A percentile compares a stretch with the other conserved stretches of the same genome.
Conservation (phyloP, 2,888 invertebrate species). For the Neoitamus cyanurus region DNA sequence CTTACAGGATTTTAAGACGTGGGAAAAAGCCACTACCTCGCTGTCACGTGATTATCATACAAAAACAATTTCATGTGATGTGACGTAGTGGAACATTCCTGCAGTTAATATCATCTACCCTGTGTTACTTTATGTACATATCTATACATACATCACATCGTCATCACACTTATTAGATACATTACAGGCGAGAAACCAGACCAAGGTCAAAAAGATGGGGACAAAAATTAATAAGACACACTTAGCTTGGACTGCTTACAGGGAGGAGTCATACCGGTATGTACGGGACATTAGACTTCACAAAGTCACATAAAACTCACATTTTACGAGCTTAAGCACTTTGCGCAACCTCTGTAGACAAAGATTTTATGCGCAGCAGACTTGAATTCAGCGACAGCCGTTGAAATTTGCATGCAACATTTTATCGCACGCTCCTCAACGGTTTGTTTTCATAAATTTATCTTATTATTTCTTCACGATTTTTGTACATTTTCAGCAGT, state of each 20-base stretch:
- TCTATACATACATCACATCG: not conserved
- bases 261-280: not conserved
- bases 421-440: too few species aligned
- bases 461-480: not conserved
- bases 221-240: not conserved
- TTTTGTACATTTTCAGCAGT: not conserved
- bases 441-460: not conserved
- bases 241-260: not conserved
- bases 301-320: not conserved
- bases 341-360: not conserved
- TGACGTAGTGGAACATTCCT: slow-evolving; percentile 65
- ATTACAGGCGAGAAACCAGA: not conserved
- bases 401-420: not conserved
- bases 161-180: not conserved
- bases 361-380: slow-evolving; percentile 13
- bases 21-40: slow-evolving; percentile 64
- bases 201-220: not conserved
- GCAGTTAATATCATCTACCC: slow-evolving; percentile 56
- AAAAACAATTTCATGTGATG: slow-evolving; percentile 62
- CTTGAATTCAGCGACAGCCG: not conserved
- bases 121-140: not conserved
- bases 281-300: not conserved
- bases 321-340: not conserved
- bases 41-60: slow-evolving; percentile 61
- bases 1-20: slow-evolving; percentile 50